Base-by-base conservation (phyloP, 2,888 invertebrate species). In the Idaea biselata region DNA sequence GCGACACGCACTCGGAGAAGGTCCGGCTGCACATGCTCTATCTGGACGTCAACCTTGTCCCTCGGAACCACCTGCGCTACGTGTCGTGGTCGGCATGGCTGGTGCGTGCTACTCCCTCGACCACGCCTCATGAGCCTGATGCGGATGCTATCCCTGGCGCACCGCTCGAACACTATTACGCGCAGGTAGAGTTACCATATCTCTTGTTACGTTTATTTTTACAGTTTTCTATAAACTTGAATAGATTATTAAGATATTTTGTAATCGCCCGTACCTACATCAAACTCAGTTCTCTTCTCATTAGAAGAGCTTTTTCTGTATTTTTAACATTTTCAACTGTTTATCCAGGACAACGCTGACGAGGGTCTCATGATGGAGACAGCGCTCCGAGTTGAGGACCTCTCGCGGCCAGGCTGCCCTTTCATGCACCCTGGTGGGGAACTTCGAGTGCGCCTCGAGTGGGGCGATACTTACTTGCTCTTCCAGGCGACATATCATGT, bases 281-380 rank as follows among this genome's bases (percentile, higher is more conserved):
- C n/a, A n/a, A n/a, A n/a, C n/a, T n/a, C n/a, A n/a, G n/a, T n/a
- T n/a, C n/a, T n/a, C n/a, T n/a, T n/a, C n/a, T n/a, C n/a, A n/a
- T n/a, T n/a, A n/a, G n/a, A n/a, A n/a, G n/a, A n/a, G n/a, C n/a
- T n/a, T n/a, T n/a, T n/a, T n/a, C n/a, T n/a, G n/a, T n/a, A 25
- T 25, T 1, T 25, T 25, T 25, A 25, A 25, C 25, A 25, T 25
- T 25, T 25, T 5, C 25, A 25, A 3, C 25, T 25, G 25, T 25
- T 25, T 25, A 25, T 25, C 16, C 96, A 97, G 81, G 96, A 96
- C 68, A 95, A 94, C 63, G 94, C 94, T 0, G 96, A 97, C 81
- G 96, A 96, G 76, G 97, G 97, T 6, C 95, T 96, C 68, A 95
- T 96, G 83, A 96, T 97, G 95, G 96, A 96, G 82, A 96, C 97